Evolutionary conservation across 1,140 invertebrate species (phyloP), one percentile per base, ranked within the genome.

Genomic region (Antheraea mylitta): DNA sequence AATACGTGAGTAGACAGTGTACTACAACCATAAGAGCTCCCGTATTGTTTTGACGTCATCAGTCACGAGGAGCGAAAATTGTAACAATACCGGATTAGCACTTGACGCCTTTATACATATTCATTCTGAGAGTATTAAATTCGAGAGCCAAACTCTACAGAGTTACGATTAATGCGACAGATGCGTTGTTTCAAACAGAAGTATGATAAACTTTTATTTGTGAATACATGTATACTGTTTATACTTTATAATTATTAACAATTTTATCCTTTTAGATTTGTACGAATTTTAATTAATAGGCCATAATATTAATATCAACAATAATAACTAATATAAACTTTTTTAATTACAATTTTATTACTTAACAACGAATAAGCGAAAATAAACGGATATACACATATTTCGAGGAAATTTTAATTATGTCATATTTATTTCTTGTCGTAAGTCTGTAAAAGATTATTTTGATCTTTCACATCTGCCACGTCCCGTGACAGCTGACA

Each of bases 51-150:
- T 86, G 83, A 81, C 85, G 83, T 84, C 86, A 88, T 90, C 85
- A 85, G 80, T 90, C 83, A 90, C 71, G 80, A 83, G 72, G 75
- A 76, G 73, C 71, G 85, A 87, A 90, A 89, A 90, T 82, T 83
- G 83, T 88, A 84, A 91, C 89, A 91, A 91, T 91, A 77, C 79
- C 67, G 83, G 86, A 90, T 90, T 88, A 89, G 81, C 87, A 89
- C 83, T 89, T 87, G 89, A 90, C 83, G 87, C 85, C 86, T 89
- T 90, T 88, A 91, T 91, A 91, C 90, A 91, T 91, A 91, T 91
- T 91, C 89, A 91, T 91, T 86, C 84, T 73, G 76, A 72, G 69
- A 76, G 84, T 77, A 81, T 85, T 86, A 76, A 83, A 84, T 84
- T 87, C 72, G 80, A 87, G 85, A 74, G 81, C 80, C 78, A 77